Percentiles rank a stretch among this genome's conserved stretches.
Conservation (phyloP, 2,888 invertebrate species). For the Cremastinae sp. region DNA sequence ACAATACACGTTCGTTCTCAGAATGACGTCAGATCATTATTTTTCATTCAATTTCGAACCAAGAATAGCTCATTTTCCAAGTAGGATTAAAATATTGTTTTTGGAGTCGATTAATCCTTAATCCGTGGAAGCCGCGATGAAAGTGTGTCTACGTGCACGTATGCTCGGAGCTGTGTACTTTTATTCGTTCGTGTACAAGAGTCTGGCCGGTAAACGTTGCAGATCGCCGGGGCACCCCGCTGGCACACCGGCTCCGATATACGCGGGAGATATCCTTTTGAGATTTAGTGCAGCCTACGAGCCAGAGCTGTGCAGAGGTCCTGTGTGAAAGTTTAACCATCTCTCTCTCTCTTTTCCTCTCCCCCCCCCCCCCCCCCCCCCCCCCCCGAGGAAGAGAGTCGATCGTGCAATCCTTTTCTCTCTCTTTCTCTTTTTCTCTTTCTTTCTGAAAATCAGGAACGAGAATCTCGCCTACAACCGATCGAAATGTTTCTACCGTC, state of each 20-base stretch:
- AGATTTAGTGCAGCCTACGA: slow-evolving; percentile 76
- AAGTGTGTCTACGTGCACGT: neutral
- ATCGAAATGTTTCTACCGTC: slow-evolving; percentile 78
- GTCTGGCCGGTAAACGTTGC: slow-evolving; percentile 40
- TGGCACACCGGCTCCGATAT: slow-evolving; percentile 79
- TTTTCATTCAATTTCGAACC: too few relatives aligned
- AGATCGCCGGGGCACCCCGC: slow-evolving; percentile 75
- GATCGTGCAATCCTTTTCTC: neutral
- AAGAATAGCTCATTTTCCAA: too few relatives aligned
- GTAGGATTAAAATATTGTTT: too few relatives aligned
- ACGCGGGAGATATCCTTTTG: slow-evolving; percentile 77
- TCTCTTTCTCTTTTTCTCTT: slow-evolving; percentile 56
- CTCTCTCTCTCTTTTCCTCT: slow-evolving; percentile 6
- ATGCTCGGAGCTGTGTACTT: neutral
- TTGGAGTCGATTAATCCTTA: too few relatives aligned
- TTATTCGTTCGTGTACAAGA: neutral
- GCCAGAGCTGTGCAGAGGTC: slow-evolving; percentile 28
- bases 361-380: neutral
- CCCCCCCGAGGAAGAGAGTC: too few relatives aligned
- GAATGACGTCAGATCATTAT: too few relatives aligned
- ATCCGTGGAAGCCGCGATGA: slow-evolving; percentile 1
- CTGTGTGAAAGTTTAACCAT: slow-evolving; percentile 13
- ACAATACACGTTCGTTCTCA: too few relatives aligned
- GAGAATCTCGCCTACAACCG: slow-evolving; percentile 78
- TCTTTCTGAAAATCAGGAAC: slow-evolving; percentile 73